Percentiles rank a stretch among this genome's conserved stretches.
Evolutionary conservation across 2,797 vertebrate genomes (phyloP).

Genomic region (Ataeniobius toweri): DNA sequence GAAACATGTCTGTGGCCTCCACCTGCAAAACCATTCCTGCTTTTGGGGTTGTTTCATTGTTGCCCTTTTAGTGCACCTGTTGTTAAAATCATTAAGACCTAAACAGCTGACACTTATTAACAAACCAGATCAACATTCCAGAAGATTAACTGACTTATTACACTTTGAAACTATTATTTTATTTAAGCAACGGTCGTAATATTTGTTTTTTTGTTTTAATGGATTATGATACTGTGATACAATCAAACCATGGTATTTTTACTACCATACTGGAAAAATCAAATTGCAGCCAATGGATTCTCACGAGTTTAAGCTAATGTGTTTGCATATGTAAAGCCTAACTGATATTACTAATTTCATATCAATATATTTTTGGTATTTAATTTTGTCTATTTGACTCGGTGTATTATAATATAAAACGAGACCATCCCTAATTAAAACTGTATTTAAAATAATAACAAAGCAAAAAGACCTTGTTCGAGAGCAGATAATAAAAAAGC

Average conservation of each 20-base stretch:
- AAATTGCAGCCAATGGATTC: neutral
- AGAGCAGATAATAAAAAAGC: neutral
- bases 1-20: too few relatives aligned
- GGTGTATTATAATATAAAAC: neutral
- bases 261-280: neutral
- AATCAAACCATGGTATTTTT: neutral
- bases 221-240: neutral
- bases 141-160: too few relatives aligned
- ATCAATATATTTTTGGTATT: neutral
- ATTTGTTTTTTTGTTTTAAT: neutral
- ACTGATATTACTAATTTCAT: neutral
- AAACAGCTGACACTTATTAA: too few relatives aligned
- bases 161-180: neutral
- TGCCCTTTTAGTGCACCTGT: too few relatives aligned
- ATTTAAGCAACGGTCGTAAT: neutral
- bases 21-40: too few relatives aligned
- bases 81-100: too few relatives aligned
- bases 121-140: too few relatives aligned
- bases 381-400: slow-evolving; percentile 13
- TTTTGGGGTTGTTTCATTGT: too few relatives aligned
- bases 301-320: neutral
- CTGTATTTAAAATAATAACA: neutral
- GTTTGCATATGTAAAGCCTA: neutral
- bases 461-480: neutral
- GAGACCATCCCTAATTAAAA: neutral